Base-by-base conservation (phyloP, 2,113 vertebrate species). In the Prionailurus viverrinus region DNA sequence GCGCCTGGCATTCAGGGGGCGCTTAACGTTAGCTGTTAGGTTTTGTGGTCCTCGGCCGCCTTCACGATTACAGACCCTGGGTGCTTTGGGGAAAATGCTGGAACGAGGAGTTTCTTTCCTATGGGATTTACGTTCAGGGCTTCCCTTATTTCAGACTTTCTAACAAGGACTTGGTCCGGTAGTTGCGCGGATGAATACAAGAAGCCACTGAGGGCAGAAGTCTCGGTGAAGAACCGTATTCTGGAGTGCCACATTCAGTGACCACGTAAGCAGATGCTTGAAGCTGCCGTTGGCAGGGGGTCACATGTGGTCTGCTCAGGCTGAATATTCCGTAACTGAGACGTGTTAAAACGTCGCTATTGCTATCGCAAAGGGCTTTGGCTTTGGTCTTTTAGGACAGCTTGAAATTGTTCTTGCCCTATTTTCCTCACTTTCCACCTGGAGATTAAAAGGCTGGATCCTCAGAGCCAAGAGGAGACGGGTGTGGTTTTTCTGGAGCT, bases 21-120 rank as follows among this genome's bases (percentile, higher is more conserved):
- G 0, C 21, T 33, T 15, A 65, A 0, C 14, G 4, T 13, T 4
- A 5, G 58, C 45, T 82, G 27, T 27, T 8, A 1, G 6, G 39
- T 33, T 23, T 29, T 31, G 3, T 13, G 2, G 18, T 5, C 7
- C 31, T n/a, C 39, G 27, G 41, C 4, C 13, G 0, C 18, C 55
- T 45, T 31, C 31, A 4, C 14, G 1, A 0, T 61, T 9, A 27
- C 18, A 23, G 0, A 3, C 19, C 39, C 10, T 8, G 51, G 66
- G 29, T 33, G 53, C 41, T 36, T 33, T 27, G 53, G 45, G 39
- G 92, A 45, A n/a, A 79, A 14, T 11, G 41, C 16, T 48, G 48
- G 51, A 55, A 41, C 1, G 41, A 3, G 29, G n/a, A 19, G 15
- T 29, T 19, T 36, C 58, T 83, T 45, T 29, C 36, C 51, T 11